These are phyloP conservation scores for Siniperca undulata DNA, from an alignment of 2,797 vertebrate species.

Conservation along the genomic window DNA sequence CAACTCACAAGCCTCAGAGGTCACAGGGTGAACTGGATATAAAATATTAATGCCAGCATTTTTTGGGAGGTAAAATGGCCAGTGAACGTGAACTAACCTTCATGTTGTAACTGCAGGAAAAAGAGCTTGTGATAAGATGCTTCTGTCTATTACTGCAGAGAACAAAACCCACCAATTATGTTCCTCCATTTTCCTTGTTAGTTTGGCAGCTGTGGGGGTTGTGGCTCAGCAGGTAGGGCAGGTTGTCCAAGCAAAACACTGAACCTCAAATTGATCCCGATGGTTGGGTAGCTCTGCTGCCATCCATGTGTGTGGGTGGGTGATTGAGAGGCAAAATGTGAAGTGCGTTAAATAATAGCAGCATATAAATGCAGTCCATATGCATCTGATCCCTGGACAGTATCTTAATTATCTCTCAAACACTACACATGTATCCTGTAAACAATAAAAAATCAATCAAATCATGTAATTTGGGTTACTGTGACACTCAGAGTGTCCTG, in stretches of 20 bases:
- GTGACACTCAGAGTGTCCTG: background rate
- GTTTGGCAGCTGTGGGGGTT: background rate
- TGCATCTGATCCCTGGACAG: background rate
- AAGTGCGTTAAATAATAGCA: background rate
- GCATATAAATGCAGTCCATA: background rate
- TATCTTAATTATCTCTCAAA: background rate
- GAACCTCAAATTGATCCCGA: conserved; percentile 1
- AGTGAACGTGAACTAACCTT: background rate
- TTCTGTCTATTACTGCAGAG: background rate
- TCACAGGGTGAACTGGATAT: background rate
- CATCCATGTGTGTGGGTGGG: background rate
- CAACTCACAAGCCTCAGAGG: background rate
- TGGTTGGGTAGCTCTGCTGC: background rate
- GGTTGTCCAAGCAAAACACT: background rate
- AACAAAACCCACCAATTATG: background rate
- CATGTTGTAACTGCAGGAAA: background rate
- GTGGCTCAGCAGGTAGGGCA: conserved; percentile 5
- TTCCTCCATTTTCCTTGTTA: background rate
- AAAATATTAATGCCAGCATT: background rate
- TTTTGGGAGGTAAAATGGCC: background rate
- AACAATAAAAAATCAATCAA: background rate
- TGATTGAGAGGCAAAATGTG: background rate
- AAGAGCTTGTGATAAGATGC: background rate
- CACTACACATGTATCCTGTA: background rate
- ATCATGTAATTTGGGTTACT: background rate